Evolutionary conservation across 2,888 invertebrate genomes (phyloP).

Genomic region (Hirudinaria manillensis): DNA sequence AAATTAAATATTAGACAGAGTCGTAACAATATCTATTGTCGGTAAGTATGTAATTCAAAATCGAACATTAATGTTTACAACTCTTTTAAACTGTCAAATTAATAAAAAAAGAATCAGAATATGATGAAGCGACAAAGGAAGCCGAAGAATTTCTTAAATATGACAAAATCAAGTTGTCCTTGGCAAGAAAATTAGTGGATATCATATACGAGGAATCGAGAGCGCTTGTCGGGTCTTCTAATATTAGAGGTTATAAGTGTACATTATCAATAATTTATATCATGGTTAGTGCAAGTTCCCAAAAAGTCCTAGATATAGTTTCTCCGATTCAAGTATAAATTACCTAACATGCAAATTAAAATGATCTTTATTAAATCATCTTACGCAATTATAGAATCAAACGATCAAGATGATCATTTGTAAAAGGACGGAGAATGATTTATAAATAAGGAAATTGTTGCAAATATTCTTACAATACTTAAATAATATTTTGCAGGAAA

Average conservation of each 20-base stretch:
- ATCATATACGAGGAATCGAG: constrained; percentile 1
- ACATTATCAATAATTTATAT: too few species aligned
- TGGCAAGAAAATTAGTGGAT: constrained; percentile 18
- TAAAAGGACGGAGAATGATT: too few species aligned
- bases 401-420: too few species aligned
- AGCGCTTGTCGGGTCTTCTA: neutral
- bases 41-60: too few species aligned
- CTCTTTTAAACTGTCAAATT: too few species aligned
- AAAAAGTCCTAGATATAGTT: neutral
- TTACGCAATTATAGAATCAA: too few species aligned
- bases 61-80: too few species aligned
- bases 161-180: constrained; percentile 1
- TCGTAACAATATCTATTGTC: too few species aligned
- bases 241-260: neutral
- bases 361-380: neutral
- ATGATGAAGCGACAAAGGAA: constrained; percentile 2
- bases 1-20: too few species aligned
- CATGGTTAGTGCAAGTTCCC: too few species aligned
- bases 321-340: neutral
- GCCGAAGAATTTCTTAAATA: neutral
- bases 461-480: neutral
- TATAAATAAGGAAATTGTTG: neutral
- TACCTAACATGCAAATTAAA: neutral
- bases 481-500: neutral
- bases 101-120: neutral